Evolutionary conservation across 2,797 vertebrate genomes (phyloP).

Genomic region (Lutra lutra): DNA sequence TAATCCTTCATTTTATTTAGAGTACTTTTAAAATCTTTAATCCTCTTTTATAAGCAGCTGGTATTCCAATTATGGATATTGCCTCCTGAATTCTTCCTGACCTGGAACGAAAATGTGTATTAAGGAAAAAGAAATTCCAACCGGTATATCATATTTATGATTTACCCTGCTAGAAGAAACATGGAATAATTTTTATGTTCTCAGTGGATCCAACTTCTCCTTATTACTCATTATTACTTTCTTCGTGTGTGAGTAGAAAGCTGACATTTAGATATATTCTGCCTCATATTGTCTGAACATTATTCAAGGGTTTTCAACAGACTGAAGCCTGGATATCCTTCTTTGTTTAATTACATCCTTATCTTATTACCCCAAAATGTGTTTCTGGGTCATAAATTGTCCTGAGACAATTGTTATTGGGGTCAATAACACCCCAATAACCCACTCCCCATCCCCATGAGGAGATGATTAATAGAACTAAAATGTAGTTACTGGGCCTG

Average conservation of each 20-base stretch:
- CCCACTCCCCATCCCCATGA: no score
- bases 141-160: conserved; percentile 22
- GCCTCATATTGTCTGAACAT: not conserved
- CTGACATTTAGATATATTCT: conserved; percentile 50
- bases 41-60: conserved; percentile 26
- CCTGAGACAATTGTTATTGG: not conserved
- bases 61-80: conserved; percentile 13
- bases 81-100: conserved; percentile 42
- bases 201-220: conserved; percentile 9
- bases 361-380: conserved; percentile 10
- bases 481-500: not conserved
- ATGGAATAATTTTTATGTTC: conserved; percentile 58
- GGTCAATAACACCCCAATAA: no score
- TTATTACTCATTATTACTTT: conserved; percentile 51
- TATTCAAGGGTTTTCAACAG: conserved; percentile 40
- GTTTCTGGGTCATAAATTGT: conserved; percentile 44
- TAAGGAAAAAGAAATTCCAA: conserved; percentile 13
- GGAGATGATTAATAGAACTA: not conserved
- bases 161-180: not conserved
- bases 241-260: not conserved
- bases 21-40: conserved; percentile 35
- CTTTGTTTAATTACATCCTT: conserved; percentile 50
- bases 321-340: conserved; percentile 4
- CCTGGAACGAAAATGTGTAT: conserved; percentile 11
- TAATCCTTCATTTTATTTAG: conserved; percentile 30